Conservation (phyloP, 2,797 vertebrate species). For the Tadarida brasiliensis region DNA sequence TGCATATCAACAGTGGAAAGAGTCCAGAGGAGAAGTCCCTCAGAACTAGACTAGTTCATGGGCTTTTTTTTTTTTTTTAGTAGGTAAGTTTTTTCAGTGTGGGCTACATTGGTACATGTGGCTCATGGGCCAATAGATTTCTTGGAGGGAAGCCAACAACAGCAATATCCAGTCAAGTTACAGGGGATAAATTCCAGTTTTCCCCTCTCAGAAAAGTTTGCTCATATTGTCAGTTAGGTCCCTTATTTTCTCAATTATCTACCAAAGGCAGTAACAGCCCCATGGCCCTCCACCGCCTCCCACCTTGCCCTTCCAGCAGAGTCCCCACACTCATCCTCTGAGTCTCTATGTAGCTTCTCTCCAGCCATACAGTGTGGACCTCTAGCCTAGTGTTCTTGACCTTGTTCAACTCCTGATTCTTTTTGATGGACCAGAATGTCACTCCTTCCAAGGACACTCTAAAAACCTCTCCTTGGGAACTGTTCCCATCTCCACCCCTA, state of each 20-base stretch:
- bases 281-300: rapidly evolving
- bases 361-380: neutral
- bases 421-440: neutral
- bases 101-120: neutral
- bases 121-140: neutral
- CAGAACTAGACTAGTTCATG: neutral
- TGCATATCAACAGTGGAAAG: neutral
- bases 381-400: neutral
- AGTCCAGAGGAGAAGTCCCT: neutral
- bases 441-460: neutral
- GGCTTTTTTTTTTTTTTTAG: neutral
- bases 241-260: conserved; percentile 37
- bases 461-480: neutral
- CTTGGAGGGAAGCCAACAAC: neutral
- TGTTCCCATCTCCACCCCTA: rapidly evolving
- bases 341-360: neutral
- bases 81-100: neutral
- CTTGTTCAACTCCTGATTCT: neutral
- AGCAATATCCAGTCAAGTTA: neutral
- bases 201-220: neutral
- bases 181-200: neutral
- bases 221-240: neutral
- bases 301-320: neutral
- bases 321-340: neutral
- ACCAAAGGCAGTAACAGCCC: neutral